Conservation (phyloP, 2,888 invertebrate genomes). For the Aleiodes leptofemur region DNA sequence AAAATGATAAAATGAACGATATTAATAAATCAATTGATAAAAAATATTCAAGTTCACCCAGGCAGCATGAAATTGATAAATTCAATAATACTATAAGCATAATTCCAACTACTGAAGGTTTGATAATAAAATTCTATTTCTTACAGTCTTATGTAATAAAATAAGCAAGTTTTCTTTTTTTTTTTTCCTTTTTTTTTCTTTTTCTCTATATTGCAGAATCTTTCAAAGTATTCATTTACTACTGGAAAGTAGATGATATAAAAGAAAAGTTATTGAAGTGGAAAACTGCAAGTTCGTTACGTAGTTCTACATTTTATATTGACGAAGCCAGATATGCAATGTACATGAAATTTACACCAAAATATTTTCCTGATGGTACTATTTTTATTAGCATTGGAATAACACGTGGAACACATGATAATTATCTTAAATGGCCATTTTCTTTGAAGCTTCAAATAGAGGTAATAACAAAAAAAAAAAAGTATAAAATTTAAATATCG, state of each 20-base stretch:
- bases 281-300: slow-evolving; percentile 68
- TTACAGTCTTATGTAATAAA: slow-evolving; percentile 6
- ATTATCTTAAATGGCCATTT: slow-evolving; percentile 73
- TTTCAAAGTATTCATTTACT: slow-evolving; percentile 68
- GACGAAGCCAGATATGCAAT: slow-evolving; percentile 71
- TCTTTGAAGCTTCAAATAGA: slow-evolving; percentile 68
- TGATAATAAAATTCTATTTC: slow-evolving; percentile 11
- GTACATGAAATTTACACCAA: slow-evolving; percentile 73
- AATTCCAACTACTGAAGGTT: slow-evolving; percentile 39
- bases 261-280: slow-evolving; percentile 71
- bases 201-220: slow-evolving; percentile 48
- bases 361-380: slow-evolving; percentile 69
- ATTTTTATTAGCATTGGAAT: slow-evolving; percentile 71
- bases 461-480: slow-evolving; percentile 54
- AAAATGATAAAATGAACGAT: slow-evolving; percentile 3
- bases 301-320: slow-evolving; percentile 73
- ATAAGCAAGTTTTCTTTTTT: not conserved
- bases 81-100: slow-evolving; percentile 60
- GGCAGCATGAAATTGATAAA: slow-evolving; percentile 58
- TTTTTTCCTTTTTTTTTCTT: not conserved
- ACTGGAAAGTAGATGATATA: slow-evolving; percentile 72
- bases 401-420: slow-evolving; percentile 71
- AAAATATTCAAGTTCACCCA: slow-evolving; percentile 42
- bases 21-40: slow-evolving; percentile 1
- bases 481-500: too few species aligned